Conservation (phyloP, 2,113 vertebrate species). For the Barnardius zonarius region DNA sequence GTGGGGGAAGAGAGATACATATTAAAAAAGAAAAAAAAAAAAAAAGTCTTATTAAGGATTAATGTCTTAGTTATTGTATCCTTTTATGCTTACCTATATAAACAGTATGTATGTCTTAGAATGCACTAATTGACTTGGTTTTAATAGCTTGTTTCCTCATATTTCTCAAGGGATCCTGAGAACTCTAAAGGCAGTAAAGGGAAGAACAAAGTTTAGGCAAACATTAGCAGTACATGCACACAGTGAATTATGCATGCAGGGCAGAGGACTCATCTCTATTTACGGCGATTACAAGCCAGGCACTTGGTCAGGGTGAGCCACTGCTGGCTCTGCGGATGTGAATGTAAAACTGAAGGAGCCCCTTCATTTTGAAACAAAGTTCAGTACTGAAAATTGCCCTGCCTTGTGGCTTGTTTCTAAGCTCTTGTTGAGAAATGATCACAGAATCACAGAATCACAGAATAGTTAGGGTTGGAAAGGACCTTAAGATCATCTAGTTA, state of each 20-base stretch:
- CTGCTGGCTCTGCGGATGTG: neutral
- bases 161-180: neutral
- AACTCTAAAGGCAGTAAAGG: neutral
- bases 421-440: neutral
- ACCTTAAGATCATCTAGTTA: neutral
- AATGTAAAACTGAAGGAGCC: neutral
- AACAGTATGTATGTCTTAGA: neutral
- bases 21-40: neutral
- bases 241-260: neutral
- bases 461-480: neutral
- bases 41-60: neutral
- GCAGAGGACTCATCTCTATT: rapidly evolving
- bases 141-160: neutral
- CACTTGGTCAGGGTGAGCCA: neutral
- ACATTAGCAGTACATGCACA: neutral
- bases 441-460: neutral
- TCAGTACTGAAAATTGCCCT: neutral
- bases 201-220: neutral
- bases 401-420: neutral
- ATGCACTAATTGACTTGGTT: neutral
- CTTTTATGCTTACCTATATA: neutral
- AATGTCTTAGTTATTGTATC: neutral
- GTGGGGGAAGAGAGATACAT: neutral
- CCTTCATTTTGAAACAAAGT: neutral
- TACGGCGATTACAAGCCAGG: neutral